These are phyloP conservation scores for Phataginus tricuspis DNA, from an alignment of 2,797 vertebrate species.

Conservation along the genomic window DNA sequence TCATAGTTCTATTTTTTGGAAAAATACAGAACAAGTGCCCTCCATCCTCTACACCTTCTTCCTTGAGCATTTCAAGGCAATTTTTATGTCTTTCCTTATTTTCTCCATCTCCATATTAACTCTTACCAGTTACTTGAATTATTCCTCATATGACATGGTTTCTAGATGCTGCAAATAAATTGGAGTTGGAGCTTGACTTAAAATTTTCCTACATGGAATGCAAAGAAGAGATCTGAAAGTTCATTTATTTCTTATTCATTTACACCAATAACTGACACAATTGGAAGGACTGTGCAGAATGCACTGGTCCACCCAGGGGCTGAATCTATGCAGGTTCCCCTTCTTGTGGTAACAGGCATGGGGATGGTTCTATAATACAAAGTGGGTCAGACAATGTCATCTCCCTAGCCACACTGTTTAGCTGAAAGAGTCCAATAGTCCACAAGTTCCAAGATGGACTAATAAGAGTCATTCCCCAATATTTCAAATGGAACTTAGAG, in stretches of 20 bases:
- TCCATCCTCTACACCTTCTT: neutral
- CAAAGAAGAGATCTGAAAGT: neutral
- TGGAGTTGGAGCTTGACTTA: neutral
- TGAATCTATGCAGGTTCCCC: neutral
- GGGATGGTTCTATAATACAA: neutral
- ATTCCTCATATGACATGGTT: neutral
- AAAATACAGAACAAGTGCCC: neutral
- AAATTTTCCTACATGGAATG: neutral
- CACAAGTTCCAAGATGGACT: neutral
- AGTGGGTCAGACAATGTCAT: neutral
- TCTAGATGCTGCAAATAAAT: neutral
- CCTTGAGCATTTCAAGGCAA: neutral
- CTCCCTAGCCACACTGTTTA: neutral
- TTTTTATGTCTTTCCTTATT: neutral
- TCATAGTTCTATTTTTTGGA: neutral
- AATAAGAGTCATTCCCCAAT: neutral
- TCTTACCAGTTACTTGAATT: neutral
- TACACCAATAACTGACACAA: neutral
- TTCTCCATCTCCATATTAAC: conserved; percentile 9
- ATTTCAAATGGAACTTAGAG: neutral
- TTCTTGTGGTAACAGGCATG: neutral
- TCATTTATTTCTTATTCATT: conserved; percentile 11
- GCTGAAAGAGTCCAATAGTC: neutral
- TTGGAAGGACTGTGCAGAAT: neutral
- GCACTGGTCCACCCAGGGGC: neutral